Base-by-base conservation (phyloP, 2,797 vertebrate species). In the Labroides dimidiatus region DNA sequence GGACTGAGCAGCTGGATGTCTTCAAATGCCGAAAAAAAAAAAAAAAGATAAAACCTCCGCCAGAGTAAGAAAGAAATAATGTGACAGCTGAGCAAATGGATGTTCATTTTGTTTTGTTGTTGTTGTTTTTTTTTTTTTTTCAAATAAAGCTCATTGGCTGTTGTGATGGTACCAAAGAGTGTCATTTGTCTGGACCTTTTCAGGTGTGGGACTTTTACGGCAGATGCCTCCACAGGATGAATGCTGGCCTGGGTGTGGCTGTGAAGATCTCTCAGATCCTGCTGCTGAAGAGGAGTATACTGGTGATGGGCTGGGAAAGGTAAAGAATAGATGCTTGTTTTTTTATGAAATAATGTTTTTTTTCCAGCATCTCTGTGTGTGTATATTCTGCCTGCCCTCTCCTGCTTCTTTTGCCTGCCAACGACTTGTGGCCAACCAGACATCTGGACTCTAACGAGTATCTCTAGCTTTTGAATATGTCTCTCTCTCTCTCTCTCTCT, bases 181-280 rank as follows among this genome's bases (percentile, higher is more conserved):
- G 12, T 21, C 1, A 11, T 30, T 57, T 54, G 17, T 43, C 13
- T 6, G 72, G 33, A 58, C 1, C 27, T 64, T 62, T 64, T 37
- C 70, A 95, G 95, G 82, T 94, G 42, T 95, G 94, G 95, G 93
- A 95, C 88, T 95, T 96, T 62, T 95, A 89, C 3, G 95, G 95
- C 19, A 90, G 82, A 69, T 95, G 93, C 84, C 92, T 93, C 65
- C 92, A 93, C 80, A 83, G 84, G 57, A 89, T 94, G 82, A 91
- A 79, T 10, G 88, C 77, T 6, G 92, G 93, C 19, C 80, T 84
- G 77, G 92, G 91, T 27, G 79, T 66, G 53, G 43, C 84, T 48
- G 93, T 69, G 56, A 86, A 80, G 27, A 93, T 94, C 83, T 94
- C 90, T 11, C 93, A 93, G 75, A 87, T 94, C 36, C 71, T 95